Evolutionary conservation across 2,113 vertebrate species (phyloP).

Genomic region (Rhea pennata): DNA sequence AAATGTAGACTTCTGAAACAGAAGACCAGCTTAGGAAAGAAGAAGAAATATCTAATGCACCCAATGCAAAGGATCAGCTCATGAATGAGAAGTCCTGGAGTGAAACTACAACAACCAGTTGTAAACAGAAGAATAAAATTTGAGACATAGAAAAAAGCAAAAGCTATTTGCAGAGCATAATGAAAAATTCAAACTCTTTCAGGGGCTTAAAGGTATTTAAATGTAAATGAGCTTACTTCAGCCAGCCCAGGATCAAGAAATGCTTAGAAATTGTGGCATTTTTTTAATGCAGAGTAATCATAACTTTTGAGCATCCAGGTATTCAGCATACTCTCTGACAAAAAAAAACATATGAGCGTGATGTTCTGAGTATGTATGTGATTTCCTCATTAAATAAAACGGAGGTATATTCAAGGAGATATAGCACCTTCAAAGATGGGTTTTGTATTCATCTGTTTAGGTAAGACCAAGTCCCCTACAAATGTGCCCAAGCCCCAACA

Average conservation of each 20-base stretch:
- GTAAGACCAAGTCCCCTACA: background rate
- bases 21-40: background rate
- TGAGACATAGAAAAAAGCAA: slow-evolving; percentile 1
- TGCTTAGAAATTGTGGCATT: background rate
- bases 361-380: background rate
- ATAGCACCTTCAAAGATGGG: background rate
- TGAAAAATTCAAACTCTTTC: slow-evolving; percentile 32
- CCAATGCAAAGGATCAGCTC: background rate
- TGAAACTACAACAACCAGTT: background rate
- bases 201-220: slow-evolving; percentile 52
- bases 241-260: background rate
- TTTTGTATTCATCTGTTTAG: background rate
- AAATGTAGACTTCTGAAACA: background rate
- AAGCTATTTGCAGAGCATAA: slow-evolving; percentile 41
- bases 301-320: background rate
- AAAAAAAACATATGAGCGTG: background rate
- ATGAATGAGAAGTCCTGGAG: background rate
- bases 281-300: slow-evolving; percentile 16
- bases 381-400: background rate
- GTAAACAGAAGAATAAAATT: slow-evolving; percentile 6
- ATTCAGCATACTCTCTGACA: background rate
- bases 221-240: slow-evolving; percentile 47
- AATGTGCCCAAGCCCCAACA: background rate
- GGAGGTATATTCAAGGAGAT: background rate
- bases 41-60: background rate